Percentiles rank a stretch among this genome's conserved stretches.
phyloP scores from a whole-genome alignment of 2,113 vertebrate genomes.

The Platichthys stellatus region DNA sequence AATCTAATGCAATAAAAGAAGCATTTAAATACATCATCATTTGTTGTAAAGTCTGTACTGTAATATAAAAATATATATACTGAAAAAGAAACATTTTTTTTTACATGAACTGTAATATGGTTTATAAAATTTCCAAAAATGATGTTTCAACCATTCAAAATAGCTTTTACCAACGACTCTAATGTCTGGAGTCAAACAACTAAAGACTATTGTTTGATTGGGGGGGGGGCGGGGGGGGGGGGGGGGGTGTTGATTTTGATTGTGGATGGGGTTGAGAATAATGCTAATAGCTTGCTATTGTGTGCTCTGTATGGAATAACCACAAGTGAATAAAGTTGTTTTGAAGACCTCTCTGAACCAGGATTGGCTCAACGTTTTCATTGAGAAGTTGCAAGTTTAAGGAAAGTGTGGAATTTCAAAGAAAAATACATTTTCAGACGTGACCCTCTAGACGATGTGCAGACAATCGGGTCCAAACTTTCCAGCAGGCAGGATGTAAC shows the following conservation, averaged over 20 bases:
- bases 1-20: constrained; percentile 82
- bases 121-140: constrained; percentile 69
- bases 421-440: no score
- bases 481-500: no score
- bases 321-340: constrained; percentile 86
- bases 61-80: constrained; percentile 83
- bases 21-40: constrained; percentile 78
- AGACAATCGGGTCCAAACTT: no score
- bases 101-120: constrained; percentile 77
- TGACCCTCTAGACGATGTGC: no score
- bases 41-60: constrained; percentile 86
- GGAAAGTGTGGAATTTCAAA: neutral
- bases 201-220: constrained; percentile 68
- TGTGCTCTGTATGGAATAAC: constrained; percentile 85
- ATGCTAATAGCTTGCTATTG: constrained; percentile 69
- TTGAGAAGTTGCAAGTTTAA: neutral
- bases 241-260: constrained; percentile 45
- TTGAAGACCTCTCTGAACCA: constrained; percentile 79
- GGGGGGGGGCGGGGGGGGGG: constrained; percentile 40
- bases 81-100: constrained; percentile 60
- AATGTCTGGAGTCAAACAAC: constrained; percentile 45
- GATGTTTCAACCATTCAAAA: constrained; percentile 68
- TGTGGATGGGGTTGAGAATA: constrained; percentile 63
- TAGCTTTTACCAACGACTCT: constrained; percentile 63
- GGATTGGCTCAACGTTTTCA: constrained; percentile 75